Base-by-base conservation (phyloP, 1,140 invertebrate genomes). In the Plectus sambesii region DNA sequence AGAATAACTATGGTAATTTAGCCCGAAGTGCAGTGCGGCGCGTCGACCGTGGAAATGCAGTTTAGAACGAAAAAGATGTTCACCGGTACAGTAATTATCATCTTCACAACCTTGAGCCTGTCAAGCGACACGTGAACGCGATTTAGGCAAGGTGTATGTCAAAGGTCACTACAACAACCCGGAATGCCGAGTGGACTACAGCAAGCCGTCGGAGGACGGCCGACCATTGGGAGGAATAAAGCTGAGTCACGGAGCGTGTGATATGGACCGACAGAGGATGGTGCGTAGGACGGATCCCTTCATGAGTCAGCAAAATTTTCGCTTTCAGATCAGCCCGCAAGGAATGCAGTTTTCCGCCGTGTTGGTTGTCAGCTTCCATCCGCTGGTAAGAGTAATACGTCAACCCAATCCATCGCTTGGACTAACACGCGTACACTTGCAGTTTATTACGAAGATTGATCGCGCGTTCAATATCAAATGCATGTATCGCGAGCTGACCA, bases 381-480 rank as follows among this genome's bases (percentile, higher is more conserved):
- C 64, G 40, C 60, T 33, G n/a, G n/a, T n/a, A n/a, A n/a, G n/a
- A n/a, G n/a, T n/a, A n/a, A n/a, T 66, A 33, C 12, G 53, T 25
- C 20, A 15, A 24, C n/a, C 4, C 25, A 6, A 24, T n/a, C 3
- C 39, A 3, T n/a, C 2, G n/a, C 1, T 53, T 8, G 8, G 48
- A 36, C 24, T 20, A 24, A 17, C 5, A 50, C 12, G 27, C 20
- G 17, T 25, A 30, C 47, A 62, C 42, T 29, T 66, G 61, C 26
- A 66, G 8, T 67, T 67, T 39, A 45, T 67, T n/a, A 67, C 64
- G 2, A 67, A 68, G 51, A 53, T 62, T 35, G 64, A 67, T 46
- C 44, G 63, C 38, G 64, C 64, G 12, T 67, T 64, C 30, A 61
- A 69, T 48, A 68, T 67, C 45, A 68, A 69, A 23, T 67, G 64